Evolutionary conservation across 1,140 invertebrate genomes (phyloP).

Genomic region (Cyrtorhinus lividipennis): DNA sequence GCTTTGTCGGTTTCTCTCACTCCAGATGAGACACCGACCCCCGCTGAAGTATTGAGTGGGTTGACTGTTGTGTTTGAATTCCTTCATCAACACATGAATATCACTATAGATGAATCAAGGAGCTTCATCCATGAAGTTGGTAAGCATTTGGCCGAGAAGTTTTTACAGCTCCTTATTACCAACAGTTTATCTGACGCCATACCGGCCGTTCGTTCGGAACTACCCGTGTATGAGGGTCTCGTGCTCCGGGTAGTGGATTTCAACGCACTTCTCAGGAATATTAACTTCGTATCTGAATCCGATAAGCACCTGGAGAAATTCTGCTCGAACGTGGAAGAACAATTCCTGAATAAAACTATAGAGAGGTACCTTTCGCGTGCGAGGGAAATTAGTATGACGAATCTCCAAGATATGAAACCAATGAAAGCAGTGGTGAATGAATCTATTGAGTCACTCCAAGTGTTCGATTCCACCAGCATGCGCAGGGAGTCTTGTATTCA

Average conservation of each 20-base stretch:
- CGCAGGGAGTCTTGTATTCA: constrained; percentile 20
- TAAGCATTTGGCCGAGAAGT: constrained; percentile 40
- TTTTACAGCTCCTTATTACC: constrained; percentile 50
- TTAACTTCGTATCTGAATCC: constrained; percentile 39
- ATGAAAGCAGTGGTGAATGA: constrained; percentile 29
- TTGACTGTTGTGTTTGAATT: constrained; percentile 21
- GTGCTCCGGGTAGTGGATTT: constrained; percentile 48
- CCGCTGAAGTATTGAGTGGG: constrained; percentile 14
- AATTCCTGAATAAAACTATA: constrained; percentile 66
- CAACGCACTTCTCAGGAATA: constrained; percentile 43
- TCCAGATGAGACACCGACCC: constrained; percentile 10
- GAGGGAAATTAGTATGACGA: constrained; percentile 57
- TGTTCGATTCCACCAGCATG: not conserved
- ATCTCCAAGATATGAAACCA: constrained; percentile 59
- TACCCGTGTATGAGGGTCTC: constrained; percentile 47
- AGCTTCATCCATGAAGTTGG: constrained; percentile 47
- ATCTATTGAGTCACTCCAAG: not conserved
- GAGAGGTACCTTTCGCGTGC: constrained; percentile 54
- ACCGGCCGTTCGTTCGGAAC: constrained; percentile 52
- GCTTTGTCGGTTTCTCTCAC: not conserved
- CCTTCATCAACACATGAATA: constrained; percentile 28
- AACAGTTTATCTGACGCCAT: constrained; percentile 60
- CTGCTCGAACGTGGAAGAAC: constrained; percentile 54
- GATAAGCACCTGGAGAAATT: constrained; percentile 46
- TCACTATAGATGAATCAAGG: constrained; percentile 32